phyloP scores from a whole-genome alignment of 2,888 invertebrate genomes.

The Catocala fraxini region DNA sequence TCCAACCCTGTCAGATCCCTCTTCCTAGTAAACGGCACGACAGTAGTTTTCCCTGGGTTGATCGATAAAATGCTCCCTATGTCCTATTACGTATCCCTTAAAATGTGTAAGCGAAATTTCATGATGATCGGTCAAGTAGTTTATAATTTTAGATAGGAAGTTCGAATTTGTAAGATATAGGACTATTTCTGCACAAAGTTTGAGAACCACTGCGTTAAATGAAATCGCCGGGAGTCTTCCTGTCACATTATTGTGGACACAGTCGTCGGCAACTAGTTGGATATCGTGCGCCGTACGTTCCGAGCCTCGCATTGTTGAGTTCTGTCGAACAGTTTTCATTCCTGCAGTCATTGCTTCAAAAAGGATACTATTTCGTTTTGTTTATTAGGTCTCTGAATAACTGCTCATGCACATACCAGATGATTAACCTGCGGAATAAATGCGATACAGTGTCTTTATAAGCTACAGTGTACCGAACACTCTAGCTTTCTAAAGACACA shows the following conservation, averaged over 20 bases:
- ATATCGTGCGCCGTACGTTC: conserved; percentile 28
- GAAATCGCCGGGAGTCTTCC: conserved; percentile 40
- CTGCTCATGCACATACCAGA: no score
- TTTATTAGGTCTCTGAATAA: neutral
- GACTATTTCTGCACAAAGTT: conserved; percentile 24
- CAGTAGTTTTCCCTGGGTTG: no score
- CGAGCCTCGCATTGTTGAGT: conserved; percentile 20
- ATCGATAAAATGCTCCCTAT: no score
- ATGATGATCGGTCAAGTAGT: neutral
- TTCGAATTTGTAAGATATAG: neutral
- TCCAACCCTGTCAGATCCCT: no score
- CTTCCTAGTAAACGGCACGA: no score
- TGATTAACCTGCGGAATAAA: no score
- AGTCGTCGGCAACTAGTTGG: conserved; percentile 27
- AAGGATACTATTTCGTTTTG: neutral
- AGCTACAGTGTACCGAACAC: no score
- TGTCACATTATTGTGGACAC: conserved; percentile 43
- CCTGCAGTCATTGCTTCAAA: neutral
- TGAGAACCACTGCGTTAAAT: conserved; percentile 39
- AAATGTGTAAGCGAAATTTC: no score
- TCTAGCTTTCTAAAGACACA: no score
- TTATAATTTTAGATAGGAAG: no score
- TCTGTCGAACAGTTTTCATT: conserved; percentile 13
- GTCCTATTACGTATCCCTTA: no score
- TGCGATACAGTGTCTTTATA: no score